Conservation (phyloP, 2,113 vertebrate genomes). For the Empidonax alnorum region DNA sequence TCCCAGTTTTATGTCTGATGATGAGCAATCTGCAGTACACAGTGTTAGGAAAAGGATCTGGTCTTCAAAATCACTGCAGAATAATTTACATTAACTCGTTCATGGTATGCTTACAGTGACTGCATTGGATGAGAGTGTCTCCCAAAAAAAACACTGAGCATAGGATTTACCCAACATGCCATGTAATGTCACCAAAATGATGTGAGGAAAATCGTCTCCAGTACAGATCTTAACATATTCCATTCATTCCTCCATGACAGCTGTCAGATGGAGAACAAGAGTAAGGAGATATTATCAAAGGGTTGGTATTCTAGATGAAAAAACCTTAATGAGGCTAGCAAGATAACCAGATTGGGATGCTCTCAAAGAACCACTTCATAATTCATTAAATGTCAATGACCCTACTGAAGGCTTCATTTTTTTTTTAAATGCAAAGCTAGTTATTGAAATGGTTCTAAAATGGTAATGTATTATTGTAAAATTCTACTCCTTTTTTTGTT, state of each 20-base stretch:
- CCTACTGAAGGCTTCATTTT: neutral
- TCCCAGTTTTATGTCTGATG: neutral
- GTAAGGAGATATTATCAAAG: constrained; percentile 31
- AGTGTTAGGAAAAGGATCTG: neutral
- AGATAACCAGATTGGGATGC: neutral
- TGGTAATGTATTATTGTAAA: neutral
- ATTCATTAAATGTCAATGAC: constrained; percentile 27
- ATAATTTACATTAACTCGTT: neutral
- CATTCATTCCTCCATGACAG: neutral
- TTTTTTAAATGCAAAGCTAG: neutral
- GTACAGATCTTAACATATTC: constrained; percentile 4
- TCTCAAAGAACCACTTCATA: constrained; percentile 14
- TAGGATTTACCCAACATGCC: neutral
- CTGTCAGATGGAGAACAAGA: constrained; percentile 10
- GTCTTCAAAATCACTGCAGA: neutral
- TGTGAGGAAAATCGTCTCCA: neutral
- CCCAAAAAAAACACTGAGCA: neutral
- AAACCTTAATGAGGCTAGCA: constrained; percentile 17
- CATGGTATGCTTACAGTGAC: neutral
- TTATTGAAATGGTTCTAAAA: constrained; percentile 5
- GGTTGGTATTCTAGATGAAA: neutral
- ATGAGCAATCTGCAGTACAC: neutral
- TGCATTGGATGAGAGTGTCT: neutral
- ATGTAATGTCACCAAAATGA: neutral
- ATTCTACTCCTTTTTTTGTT: neutral